Evolutionary conservation across 2,888 invertebrate genomes (phyloP), one percentile per base, ranked within the genome.

Genomic region (Calameuta filiformis): DNA sequence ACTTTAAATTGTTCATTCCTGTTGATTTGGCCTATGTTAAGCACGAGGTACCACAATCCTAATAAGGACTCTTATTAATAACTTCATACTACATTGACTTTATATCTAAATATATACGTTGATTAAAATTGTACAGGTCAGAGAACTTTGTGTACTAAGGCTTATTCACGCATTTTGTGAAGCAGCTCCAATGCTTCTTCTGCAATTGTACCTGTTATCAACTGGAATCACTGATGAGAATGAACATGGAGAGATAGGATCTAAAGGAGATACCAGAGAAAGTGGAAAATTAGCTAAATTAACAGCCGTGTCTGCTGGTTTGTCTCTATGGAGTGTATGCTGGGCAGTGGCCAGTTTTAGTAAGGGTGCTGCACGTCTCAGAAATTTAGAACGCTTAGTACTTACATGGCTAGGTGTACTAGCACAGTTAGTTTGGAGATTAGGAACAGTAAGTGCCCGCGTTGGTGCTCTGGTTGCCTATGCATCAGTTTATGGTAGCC

Each of bases 311-410:
- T 97, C 97, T 0, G 96, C 97, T 6, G 94, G 95, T 0, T 92
- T 97, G 2, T 97, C 97, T 0, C 92, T 98, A 75, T 96, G 97
- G 92, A 96, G 96, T 79, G 95, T 97, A 74, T 97, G 97, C 89
- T 98, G 98, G 98, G 96, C 97, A 73, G 93, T 98, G 37, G 97
- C 97, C 33, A 97, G 97, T 85, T 98, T 97, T 91, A 97, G 96
- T 90, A 97, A 97, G 92, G 97, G 97, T 89, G 96, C 97, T 12
- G 91, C 90, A 12, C 93, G 96, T 0, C 92, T 95, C 78, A 95
- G 96, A 87, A 96, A 96, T 90, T 95, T 97, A 1, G 97, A 97
- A 90, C 94, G 96, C 68, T 93, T 97, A 4, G 97, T 97, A 23
- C 93, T 96, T 9, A 96, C 96, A 0, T 96, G 96, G 96, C 93